Evolutionary conservation across 2,888 invertebrate species (phyloP).

Genomic region (Axea sp.): DNA sequence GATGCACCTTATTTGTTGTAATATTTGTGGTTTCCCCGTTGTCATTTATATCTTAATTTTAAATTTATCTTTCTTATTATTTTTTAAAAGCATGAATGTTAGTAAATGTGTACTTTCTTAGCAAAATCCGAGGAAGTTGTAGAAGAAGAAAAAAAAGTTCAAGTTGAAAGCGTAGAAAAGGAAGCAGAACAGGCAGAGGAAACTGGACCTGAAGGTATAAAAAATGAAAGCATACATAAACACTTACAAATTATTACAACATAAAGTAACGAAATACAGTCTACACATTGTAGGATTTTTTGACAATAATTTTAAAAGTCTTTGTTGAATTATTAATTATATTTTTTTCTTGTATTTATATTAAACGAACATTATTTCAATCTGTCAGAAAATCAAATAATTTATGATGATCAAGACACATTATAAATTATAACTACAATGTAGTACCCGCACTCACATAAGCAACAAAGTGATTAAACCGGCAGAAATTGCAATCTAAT

Average conservation of each 20-base stretch:
- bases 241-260: slow-evolving; percentile 15
- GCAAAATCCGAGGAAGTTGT: slow-evolving; percentile 75
- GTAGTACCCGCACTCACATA: slow-evolving; percentile 14
- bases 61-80: too few species aligned
- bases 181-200: slow-evolving; percentile 73
- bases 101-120: slow-evolving; percentile 68
- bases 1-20: too few species aligned
- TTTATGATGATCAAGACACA: background rate
- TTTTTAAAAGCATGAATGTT: slow-evolving; percentile 53
- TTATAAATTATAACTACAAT: slow-evolving; percentile 19
- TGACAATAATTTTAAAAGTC: background rate
- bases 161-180: slow-evolving; percentile 65
- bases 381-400: slow-evolving; percentile 1
- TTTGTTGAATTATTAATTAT: background rate
- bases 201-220: slow-evolving; percentile 78
- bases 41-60: too few species aligned
- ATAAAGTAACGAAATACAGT: slow-evolving; percentile 5
- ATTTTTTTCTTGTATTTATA: background rate
- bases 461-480: slow-evolving; percentile 41
- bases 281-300: slow-evolving; percentile 7
- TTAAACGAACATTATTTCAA: background rate
- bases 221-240: slow-evolving; percentile 27
- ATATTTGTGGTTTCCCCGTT: too few species aligned
- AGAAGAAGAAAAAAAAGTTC: slow-evolving; percentile 79
- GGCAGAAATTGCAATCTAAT: slow-evolving; percentile 36